Evolutionary conservation across 2,888 invertebrate species (phyloP).

Genomic region (Clitarchus hookeri): DNA sequence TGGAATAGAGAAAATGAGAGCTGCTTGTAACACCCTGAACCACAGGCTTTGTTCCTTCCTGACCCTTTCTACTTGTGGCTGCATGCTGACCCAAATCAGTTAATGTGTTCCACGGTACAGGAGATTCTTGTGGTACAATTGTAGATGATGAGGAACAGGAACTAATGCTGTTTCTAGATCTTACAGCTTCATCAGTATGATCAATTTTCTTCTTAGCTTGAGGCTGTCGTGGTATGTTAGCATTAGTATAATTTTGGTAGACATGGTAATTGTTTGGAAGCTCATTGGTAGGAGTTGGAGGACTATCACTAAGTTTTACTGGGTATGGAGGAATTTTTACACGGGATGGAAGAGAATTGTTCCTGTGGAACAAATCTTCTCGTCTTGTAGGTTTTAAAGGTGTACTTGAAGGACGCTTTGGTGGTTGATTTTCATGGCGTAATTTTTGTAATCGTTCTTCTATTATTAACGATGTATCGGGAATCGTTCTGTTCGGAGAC

Average conservation of each 20-base stretch:
- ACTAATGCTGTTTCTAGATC: slow-evolving; percentile 6
- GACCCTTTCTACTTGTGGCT: background rate
- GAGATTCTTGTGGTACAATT: slow-evolving; percentile 16
- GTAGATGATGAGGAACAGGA: slow-evolving; percentile 18
- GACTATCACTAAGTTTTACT: background rate
- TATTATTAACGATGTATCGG: slow-evolving; percentile 28
- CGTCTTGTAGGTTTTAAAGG: background rate
- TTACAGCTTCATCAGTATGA: background rate
- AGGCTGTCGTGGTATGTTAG: slow-evolving; percentile 44
- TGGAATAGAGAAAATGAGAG: background rate
- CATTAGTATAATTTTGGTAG: slow-evolving; percentile 12
- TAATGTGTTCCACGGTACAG: background rate
- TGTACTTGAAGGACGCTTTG: slow-evolving; percentile 18
- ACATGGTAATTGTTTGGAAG: slow-evolving; percentile 12
- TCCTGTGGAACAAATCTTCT: background rate
- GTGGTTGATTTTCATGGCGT: slow-evolving; percentile 26
- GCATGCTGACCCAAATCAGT: background rate
- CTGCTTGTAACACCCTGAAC: background rate
- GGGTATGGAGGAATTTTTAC: background rate
- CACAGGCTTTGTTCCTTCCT: background rate
- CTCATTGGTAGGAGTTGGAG: slow-evolving; percentile 26
- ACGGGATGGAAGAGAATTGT: background rate
- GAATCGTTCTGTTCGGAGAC: slow-evolving; percentile 27
- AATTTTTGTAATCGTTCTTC: slow-evolving; percentile 30
- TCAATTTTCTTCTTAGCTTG: background rate